These are phyloP conservation scores for Lithophane leautieri DNA, from an alignment of 2,888 invertebrate species.

Conservation along the genomic window DNA sequence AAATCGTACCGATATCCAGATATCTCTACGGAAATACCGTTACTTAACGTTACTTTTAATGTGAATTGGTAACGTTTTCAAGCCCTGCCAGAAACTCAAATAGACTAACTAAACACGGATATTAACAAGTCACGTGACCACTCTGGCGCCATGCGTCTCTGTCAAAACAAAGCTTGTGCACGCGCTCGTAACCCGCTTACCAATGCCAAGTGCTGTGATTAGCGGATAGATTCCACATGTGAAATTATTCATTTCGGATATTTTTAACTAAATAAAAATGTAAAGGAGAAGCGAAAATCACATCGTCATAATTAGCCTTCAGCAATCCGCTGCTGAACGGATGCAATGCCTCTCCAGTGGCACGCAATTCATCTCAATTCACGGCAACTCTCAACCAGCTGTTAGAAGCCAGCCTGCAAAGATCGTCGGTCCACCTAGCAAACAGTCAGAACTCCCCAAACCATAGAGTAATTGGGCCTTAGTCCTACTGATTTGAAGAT, in stretches of 20 bases:
- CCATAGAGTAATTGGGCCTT: not conserved
- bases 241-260: too few species aligned
- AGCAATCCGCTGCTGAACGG: not conserved
- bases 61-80: too few species aligned
- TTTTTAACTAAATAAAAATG: not conserved
- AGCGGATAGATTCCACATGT: not conserved
- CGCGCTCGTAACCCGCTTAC: conserved; percentile 24
- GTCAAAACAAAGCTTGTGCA: conserved; percentile 40
- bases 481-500: not conserved
- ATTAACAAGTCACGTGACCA: conserved; percentile 40
- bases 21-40: too few species aligned
- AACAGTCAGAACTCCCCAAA: not conserved
- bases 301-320: not conserved
- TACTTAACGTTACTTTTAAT: too few species aligned
- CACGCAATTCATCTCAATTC: not conserved
- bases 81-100: conserved; percentile 31
- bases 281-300: not conserved
- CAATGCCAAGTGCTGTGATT: conserved; percentile 17
- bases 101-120: conserved; percentile 19
- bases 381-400: not conserved
- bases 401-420: not conserved
- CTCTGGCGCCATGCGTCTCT: conserved; percentile 36
- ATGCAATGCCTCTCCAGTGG: not conserved
- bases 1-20: too few species aligned
- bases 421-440: not conserved